A percentile compares a stretch with the other conserved stretches of the same genome.
Conservation (phyloP, 2,888 invertebrate species). For the Hartigia nigra region DNA sequence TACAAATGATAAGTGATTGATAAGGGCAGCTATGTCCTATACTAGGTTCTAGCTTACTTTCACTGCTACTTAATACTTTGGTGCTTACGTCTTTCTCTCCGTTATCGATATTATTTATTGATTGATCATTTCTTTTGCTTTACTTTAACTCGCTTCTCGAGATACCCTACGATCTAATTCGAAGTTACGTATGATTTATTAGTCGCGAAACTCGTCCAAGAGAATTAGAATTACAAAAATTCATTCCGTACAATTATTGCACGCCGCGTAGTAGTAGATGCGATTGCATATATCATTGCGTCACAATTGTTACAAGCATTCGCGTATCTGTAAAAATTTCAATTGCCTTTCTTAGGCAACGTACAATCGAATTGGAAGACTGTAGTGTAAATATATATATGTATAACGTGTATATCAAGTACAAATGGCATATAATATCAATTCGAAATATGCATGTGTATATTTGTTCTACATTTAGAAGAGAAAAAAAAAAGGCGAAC, state of each 20-base stretch:
- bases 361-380: constrained; percentile 27
- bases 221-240: not conserved
- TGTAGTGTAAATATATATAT: constrained; percentile 13
- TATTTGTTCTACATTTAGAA: not conserved
- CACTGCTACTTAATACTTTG: constrained; percentile 50
- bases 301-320: not conserved
- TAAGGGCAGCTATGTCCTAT: not conserved
- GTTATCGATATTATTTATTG: not conserved
- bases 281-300: not conserved
- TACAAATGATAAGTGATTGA: not conserved
- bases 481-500: not conserved
- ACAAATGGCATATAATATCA: not conserved
- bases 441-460: not conserved
- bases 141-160: not conserved
- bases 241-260: not conserved
- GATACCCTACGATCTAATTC: not conserved
- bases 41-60: not conserved
- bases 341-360: not conserved
- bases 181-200: not conserved
- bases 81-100: constrained; percentile 35
- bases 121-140: not conserved
- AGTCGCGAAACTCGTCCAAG: not conserved
- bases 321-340: not conserved
- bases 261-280: not conserved
- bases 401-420: not conserved